Conservation (phyloP, 2,113 vertebrate species). For the Seriola rivoliana region DNA sequence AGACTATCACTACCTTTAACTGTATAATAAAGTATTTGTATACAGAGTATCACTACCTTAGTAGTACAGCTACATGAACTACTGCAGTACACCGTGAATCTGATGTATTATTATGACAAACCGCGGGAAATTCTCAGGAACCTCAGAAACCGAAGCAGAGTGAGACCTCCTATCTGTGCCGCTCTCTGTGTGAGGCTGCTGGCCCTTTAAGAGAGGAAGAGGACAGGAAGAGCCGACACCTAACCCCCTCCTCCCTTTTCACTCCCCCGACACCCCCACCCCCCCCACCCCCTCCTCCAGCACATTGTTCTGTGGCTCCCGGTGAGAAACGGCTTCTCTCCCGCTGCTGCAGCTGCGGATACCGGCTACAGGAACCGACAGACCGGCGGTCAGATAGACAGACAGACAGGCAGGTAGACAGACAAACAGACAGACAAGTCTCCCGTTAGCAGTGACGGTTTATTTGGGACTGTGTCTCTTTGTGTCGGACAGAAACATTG, state of each 20-base stretch:
- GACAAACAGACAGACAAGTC: conserved; percentile 1
- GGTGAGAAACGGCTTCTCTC: conserved; percentile 40
- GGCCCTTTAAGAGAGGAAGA: conserved; percentile 75
- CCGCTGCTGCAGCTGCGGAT: not conserved
- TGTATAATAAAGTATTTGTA: too few relatives aligned
- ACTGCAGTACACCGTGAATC: too few relatives aligned
- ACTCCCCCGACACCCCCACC: too few relatives aligned
- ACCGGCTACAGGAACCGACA: too few relatives aligned
- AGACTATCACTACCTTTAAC: too few relatives aligned
- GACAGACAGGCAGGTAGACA: too few relatives aligned
- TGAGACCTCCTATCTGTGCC: not conserved
- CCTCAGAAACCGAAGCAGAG: not conserved
- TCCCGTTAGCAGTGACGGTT: not conserved
- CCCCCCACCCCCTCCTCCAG: not conserved
- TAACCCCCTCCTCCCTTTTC: too few relatives aligned
- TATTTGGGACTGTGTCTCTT: not conserved
- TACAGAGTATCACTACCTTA: too few relatives aligned
- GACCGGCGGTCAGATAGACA: not conserved
- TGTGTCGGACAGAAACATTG: not conserved
- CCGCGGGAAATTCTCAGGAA: too few relatives aligned
- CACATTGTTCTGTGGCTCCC: conserved; percentile 67
- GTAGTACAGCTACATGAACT: too few relatives aligned
- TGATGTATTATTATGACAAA: too few relatives aligned
- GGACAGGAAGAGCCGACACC: conserved; percentile 32
- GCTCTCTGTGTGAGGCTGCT: conserved; percentile 5